Conservation (phyloP, 2,797 vertebrate species). For the Coccyzus lansbergi region DNA sequence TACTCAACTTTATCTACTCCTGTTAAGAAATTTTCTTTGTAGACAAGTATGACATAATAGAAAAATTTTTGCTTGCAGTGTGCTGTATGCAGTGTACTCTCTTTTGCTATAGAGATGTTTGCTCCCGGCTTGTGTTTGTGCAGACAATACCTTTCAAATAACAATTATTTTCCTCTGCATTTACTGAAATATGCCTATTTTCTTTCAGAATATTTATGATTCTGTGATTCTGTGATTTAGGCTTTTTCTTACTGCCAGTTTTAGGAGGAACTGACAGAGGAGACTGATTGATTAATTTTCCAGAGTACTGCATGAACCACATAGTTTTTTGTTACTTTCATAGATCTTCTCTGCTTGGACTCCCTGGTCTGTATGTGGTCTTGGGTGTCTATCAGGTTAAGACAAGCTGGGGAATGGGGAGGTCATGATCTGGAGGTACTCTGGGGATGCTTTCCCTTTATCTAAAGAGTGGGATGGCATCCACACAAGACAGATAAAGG, state of each 20-base stretch:
- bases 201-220: background rate
- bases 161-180: background rate
- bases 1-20: background rate
- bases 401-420: background rate
- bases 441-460: background rate
- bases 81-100: background rate
- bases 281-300: background rate
- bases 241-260: background rate
- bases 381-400: background rate
- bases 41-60: background rate
- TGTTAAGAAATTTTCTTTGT: background rate
- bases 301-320: background rate
- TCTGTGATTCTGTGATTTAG: background rate
- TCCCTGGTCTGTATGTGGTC: background rate
- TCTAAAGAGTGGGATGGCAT: background rate
- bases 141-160: background rate
- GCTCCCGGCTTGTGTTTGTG: background rate
- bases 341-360: background rate
- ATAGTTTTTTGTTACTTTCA: background rate
- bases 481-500: background rate
- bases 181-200: background rate
- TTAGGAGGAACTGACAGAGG: background rate
- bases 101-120: background rate
- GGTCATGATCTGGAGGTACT: background rate
- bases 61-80: background rate